phyloP scores from a whole-genome alignment of 1,140 invertebrate species.

The Bilobella aurantiaca region DNA sequence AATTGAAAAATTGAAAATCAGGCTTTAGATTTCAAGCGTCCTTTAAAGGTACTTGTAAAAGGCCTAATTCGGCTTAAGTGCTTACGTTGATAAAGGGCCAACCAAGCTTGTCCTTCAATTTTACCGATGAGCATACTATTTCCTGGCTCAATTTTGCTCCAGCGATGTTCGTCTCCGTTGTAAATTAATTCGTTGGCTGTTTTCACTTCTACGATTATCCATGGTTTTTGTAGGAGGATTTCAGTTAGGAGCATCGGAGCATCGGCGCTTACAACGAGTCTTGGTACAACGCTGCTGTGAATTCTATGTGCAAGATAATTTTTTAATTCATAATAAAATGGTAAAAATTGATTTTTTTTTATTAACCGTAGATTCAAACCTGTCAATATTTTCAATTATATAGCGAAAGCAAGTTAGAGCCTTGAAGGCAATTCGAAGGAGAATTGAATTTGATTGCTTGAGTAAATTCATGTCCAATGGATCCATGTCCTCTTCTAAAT shows the following conservation, averaged over 20 bases:
- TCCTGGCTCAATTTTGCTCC: constrained; percentile 13
- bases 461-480: background rate
- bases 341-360: too few relatives aligned
- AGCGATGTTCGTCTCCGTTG: constrained; percentile 14
- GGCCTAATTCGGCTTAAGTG: background rate
- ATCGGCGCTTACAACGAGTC: constrained; percentile 31
- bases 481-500: background rate
- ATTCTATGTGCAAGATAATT: constrained; percentile 17
- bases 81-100: constrained; percentile 25
- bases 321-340: constrained; percentile 1
- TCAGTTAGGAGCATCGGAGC: constrained; percentile 59
- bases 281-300: constrained; percentile 21
- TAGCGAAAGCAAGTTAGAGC: constrained; percentile 24
- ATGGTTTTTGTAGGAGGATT: constrained; percentile 55
- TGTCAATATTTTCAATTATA: constrained; percentile 30
- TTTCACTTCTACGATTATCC: constrained; percentile 41
- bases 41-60: too few relatives aligned
- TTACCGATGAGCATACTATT: constrained; percentile 14
- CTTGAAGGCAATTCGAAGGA: constrained; percentile 27
- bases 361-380: constrained; percentile 8
- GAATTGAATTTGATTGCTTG: constrained; percentile 1
- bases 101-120: constrained; percentile 28
- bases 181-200: constrained; percentile 13
- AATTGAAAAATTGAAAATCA: too few relatives aligned
- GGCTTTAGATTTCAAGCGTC: too few relatives aligned